Conservation (phyloP, 2,888 invertebrate genomes). For the Anodontia alba region DNA sequence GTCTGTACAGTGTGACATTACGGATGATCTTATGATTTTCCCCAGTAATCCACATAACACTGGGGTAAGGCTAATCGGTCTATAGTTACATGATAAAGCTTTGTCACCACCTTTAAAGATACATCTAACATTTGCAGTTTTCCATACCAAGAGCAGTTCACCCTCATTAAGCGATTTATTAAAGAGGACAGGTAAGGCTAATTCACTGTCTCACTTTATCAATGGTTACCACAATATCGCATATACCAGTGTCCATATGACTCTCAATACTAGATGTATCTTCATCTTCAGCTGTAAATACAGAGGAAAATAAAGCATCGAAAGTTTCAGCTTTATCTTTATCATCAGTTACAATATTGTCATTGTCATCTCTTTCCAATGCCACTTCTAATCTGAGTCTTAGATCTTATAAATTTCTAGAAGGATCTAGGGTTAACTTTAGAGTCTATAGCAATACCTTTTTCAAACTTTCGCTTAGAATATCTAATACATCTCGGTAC, state of each 20-base stretch:
- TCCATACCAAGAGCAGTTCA: neutral
- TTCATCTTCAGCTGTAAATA: neutral
- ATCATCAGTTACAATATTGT: neutral
- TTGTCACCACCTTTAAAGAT: constrained; percentile 16
- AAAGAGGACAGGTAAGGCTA: neutral
- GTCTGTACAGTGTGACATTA: neutral
- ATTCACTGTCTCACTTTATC: neutral
- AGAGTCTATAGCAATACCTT: constrained; percentile 7
- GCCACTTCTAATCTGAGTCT: constrained; percentile 14
- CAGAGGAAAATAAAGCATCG: neutral
- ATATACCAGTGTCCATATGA: neutral
- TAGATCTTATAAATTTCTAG: constrained; percentile 19
- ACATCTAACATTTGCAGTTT: constrained; percentile 12
- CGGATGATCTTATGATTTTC: neutral
- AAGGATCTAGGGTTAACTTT: constrained; percentile 23
- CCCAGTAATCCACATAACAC: constrained; percentile 9
- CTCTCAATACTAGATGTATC: neutral
- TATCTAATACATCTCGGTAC: constrained; percentile 7
- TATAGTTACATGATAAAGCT: neutral
- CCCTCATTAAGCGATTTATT: constrained; percentile 6
- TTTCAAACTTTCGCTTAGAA: constrained; percentile 14
- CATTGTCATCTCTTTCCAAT: neutral
- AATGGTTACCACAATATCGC: neutral
- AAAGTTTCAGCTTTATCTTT: constrained; percentile 8
- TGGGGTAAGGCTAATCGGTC: neutral